Conservation (phyloP, 2,888 invertebrate species). For the Dynastes grantii region DNA sequence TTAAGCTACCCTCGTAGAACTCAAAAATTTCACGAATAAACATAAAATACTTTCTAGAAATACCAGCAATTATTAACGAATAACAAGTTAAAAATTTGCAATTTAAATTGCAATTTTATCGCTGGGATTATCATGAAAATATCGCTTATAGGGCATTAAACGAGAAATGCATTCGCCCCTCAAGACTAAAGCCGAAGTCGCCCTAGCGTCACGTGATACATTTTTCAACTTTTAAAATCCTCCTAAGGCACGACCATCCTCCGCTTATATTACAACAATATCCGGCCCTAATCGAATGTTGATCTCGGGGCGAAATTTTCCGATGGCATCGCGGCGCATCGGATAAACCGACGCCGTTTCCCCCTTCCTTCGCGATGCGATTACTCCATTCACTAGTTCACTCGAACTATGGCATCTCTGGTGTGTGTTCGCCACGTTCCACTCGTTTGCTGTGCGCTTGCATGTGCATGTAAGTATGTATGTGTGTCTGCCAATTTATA, state of each 20-base stretch:
- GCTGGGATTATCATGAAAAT: no score
- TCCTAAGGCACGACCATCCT: neutral
- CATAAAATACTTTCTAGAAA: no score
- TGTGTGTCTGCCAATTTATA: slow-evolving; percentile 30
- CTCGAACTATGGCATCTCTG: slow-evolving; percentile 5
- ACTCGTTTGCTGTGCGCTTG: neutral
- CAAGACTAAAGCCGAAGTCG: no score
- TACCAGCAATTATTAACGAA: no score
- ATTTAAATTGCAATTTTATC: no score
- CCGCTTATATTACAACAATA: slow-evolving; percentile 1
- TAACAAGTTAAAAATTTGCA: no score
- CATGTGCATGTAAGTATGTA: neutral
- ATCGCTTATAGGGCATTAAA: no score
- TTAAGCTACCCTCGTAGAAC: no score
- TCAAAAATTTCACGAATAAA: no score
- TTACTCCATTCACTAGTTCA: slow-evolving; percentile 10
- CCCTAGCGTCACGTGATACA: neutral
- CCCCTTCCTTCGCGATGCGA: neutral
- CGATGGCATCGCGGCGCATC: slow-evolving; percentile 3
- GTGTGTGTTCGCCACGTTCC: neutral
- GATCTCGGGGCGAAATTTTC: slow-evolving; percentile 5
- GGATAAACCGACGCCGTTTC: neutral
- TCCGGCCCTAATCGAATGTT: slow-evolving; percentile 12
- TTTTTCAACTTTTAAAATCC: slow-evolving; percentile 7
- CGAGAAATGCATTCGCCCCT: no score